A percentile compares a stretch with the other conserved stretches of the same genome.
Conservation (phyloP, 1,140 invertebrate species). For the Drosophila nasuta region DNA sequence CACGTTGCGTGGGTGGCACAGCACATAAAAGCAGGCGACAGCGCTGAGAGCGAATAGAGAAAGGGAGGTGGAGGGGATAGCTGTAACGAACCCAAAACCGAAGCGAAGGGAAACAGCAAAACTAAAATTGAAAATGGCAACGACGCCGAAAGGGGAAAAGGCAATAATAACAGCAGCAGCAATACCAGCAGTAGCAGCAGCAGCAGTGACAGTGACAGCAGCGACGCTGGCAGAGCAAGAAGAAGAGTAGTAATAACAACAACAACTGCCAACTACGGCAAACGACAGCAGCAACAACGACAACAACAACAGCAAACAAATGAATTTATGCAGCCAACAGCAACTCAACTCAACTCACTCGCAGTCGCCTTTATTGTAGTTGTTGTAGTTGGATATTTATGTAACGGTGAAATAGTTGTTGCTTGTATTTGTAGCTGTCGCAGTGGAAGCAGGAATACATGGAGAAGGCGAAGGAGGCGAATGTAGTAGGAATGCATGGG, state of each 20-base stretch:
- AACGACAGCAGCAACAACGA: constrained; percentile 43
- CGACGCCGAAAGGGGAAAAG: constrained; percentile 50
- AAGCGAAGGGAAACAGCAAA: constrained; percentile 65
- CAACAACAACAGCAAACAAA: constrained; percentile 56
- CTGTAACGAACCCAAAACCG: constrained; percentile 48
- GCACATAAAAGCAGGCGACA: neutral
- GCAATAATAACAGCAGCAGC: constrained; percentile 29
- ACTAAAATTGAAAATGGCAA: constrained; percentile 82
- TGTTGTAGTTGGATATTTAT: constrained; percentile 63
- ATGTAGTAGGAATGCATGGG: constrained; percentile 52
- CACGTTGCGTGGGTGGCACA: constrained; percentile 61
- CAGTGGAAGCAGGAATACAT: constrained; percentile 37
- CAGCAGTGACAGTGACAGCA: constrained; percentile 26
- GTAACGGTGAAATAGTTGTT: constrained; percentile 68
- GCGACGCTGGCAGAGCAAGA: constrained; percentile 59
- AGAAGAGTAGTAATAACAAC: constrained; percentile 47
- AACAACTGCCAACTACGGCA: constrained; percentile 51
- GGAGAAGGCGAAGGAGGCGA: constrained; percentile 47
- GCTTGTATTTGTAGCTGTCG: constrained; percentile 43
- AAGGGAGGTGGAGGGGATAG: constrained; percentile 24
- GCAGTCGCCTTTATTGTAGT: constrained; percentile 36
- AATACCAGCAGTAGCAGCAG: constrained; percentile 25
- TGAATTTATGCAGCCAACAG: constrained; percentile 74
- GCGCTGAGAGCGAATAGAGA: neutral
- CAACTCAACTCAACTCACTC: constrained; percentile 19